Evolutionary conservation across 2,797 vertebrate genomes (phyloP), one percentile per base, ranked within the genome.

Genomic region (Bovichtus diacanthus): DNA sequence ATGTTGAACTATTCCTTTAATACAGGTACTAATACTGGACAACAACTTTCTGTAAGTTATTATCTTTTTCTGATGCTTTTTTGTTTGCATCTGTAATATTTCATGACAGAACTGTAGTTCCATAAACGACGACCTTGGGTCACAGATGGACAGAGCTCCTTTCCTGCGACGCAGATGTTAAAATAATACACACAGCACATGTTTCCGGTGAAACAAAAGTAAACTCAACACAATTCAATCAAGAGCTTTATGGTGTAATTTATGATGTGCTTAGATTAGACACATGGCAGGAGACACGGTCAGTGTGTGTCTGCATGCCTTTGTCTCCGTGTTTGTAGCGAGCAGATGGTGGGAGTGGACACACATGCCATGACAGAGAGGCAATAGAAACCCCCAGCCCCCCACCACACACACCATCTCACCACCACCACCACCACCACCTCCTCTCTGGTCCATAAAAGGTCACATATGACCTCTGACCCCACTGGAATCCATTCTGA

Each of bases 311-410:
- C 85, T 84, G 80, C 87, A 73, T 89, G 87, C 82, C 84, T 86
- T 90, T 90, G 89, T 88, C 68, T 68, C 60, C 23, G 83, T 67
- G 83, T 86, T 82, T 84, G 81, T 81, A 77, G 75, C 5, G 49
- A 90, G 84, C 92, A 92, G 92, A 91, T 92, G 90, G 92, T 92
- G 86, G 90, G 87, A 91, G 92, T 87, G 84, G 84, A 86, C 87
- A 80, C 87, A 86, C 90, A 93, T 88, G 89, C 82, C 82, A 82
- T 86, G 78, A 93, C 91, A 91, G 81, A 92, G 88, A 82, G 70
- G 64, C 88, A 81, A 90, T 83, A 87, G 87, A 88, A 68, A 56
- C 62, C 67, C 77, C 66, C 29, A 27, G 41, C 38, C 51, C 65
- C 46, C 50, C 3, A 21, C 51, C 38, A 13, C 50, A n/a, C n/a